Conservation (phyloP, 2,888 invertebrate species). For the Ochropleura plecta region DNA sequence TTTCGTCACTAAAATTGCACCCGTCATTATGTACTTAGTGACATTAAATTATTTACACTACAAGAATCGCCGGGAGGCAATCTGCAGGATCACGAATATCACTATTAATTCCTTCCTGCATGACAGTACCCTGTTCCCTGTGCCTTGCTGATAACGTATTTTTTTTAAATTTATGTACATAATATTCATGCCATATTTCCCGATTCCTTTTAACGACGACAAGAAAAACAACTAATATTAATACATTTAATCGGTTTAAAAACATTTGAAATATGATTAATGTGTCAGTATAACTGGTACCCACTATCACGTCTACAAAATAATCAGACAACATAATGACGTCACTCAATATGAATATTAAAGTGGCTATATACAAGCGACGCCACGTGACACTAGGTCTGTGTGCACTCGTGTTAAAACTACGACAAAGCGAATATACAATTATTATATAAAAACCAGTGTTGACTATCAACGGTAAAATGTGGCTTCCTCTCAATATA, state of each 20-base stretch:
- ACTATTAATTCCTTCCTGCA: background rate
- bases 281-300: no score
- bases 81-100: background rate
- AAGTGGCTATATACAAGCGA: background rate
- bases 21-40: no score
- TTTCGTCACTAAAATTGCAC: no score
- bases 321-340: background rate
- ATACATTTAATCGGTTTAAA: background rate
- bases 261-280: no score
- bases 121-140: background rate
- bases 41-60: background rate
- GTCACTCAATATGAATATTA: background rate
- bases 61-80: background rate
- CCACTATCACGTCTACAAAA: background rate
- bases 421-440: slow-evolving; percentile 2
- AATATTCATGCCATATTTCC: background rate
- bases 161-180: background rate
- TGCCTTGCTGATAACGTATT: background rate
- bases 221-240: background rate
- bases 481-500: background rate
- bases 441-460: slow-evolving; percentile 8
- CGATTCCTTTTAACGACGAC: slow-evolving; percentile 7
- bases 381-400: background rate
- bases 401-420: background rate
- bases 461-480: slow-evolving; percentile 14